A percentile compares a stretch with the other conserved stretches of the same genome.
Evolutionary conservation across 2,113 vertebrate genomes (phyloP).

Genomic region (Leuciscus idus): DNA sequence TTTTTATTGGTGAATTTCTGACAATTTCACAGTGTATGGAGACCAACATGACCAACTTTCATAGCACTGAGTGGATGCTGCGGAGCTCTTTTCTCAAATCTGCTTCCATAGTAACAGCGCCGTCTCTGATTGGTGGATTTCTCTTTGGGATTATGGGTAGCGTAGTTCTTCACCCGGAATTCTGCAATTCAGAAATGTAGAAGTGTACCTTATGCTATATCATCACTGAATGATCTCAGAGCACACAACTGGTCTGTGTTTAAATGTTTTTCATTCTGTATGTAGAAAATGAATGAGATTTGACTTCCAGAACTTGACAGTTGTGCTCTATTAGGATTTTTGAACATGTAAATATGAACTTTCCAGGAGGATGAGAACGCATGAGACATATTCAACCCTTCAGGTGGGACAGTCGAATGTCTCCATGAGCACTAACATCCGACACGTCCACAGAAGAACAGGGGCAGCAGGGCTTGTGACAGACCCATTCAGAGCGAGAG

Average conservation of each 20-base stretch:
- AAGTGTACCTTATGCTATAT: background rate
- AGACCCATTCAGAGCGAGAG: background rate
- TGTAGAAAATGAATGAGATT: background rate
- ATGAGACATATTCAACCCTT: background rate
- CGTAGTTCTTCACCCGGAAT: background rate
- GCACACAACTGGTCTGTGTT: background rate
- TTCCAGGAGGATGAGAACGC: background rate
- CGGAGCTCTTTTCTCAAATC: background rate
- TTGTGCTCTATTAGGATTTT: background rate
- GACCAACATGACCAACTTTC: background rate
- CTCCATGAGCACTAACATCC: background rate
- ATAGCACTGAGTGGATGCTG: background rate
- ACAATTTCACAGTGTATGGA: background rate
- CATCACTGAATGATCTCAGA: background rate
- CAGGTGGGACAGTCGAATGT: background rate
- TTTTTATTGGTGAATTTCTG: background rate
- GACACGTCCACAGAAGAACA: background rate
- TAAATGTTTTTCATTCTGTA: background rate
- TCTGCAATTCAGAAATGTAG: background rate
- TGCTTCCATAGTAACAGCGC: background rate
- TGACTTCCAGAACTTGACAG: background rate
- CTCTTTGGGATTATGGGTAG: background rate
- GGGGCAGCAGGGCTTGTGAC: background rate
- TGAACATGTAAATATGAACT: background rate
- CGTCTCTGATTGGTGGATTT: conserved; percentile 1